Evolutionary conservation across 2,888 invertebrate species (phyloP).

Genomic region (Desoria tigrina): DNA sequence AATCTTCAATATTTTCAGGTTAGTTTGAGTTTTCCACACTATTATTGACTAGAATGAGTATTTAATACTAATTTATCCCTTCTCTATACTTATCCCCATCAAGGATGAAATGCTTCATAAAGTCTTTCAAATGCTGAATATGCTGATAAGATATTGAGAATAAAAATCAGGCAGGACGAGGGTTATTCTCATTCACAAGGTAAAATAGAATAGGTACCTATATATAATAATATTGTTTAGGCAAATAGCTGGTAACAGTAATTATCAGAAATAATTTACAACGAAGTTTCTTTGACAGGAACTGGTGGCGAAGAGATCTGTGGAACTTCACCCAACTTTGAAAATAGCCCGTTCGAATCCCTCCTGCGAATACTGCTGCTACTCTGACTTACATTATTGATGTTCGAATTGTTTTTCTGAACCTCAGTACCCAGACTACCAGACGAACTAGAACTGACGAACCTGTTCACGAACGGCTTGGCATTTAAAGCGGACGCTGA

Average conservation of each 20-base stretch:
- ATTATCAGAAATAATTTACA: constrained; percentile 24
- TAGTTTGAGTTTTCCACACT: no score
- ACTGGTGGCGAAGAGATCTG: constrained; percentile 36
- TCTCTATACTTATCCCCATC: no score
- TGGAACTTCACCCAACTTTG: constrained; percentile 7
- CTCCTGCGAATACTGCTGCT: constrained; percentile 7
- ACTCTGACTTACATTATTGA: background rate
- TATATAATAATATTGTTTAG: no score
- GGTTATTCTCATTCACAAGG: background rate
- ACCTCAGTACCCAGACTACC: constrained; percentile 31
- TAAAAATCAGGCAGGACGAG: background rate
- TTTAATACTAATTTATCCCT: no score
- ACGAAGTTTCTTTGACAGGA: constrained; percentile 35
- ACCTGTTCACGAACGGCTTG: constrained; percentile 20
- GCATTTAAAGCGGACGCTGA: background rate
- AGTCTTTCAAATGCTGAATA: background rate
- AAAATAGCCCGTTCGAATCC: constrained; percentile 12
- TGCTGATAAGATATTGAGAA: background rate
- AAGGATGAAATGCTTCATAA: background rate
- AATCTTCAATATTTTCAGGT: no score
- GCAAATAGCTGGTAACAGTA: no score
- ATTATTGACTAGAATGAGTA: constrained; percentile 25
- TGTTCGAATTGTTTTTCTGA: background rate
- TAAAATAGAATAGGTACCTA: no score
- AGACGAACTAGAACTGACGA: constrained; percentile 36